A percentile compares a stretch with the other conserved stretches of the same genome.
These are phyloP conservation scores for Amiota communis DNA, from an alignment of 2,888 invertebrate genomes.

Conservation along the genomic window DNA sequence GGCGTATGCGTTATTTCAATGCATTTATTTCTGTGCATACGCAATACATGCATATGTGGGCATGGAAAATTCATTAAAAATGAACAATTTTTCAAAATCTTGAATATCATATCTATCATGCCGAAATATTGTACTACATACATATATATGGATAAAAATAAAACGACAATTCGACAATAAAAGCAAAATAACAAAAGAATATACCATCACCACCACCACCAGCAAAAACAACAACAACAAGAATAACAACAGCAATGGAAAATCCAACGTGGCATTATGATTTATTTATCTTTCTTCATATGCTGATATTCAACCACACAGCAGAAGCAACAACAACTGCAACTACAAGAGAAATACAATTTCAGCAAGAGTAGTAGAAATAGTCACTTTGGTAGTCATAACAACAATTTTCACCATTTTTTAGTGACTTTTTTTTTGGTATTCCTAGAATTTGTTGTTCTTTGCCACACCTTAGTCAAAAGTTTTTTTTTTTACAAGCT, in stretches of 20 bases:
- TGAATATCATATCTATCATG: not conserved
- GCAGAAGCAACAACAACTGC: not conserved
- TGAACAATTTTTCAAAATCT: slow-evolving; percentile 2
- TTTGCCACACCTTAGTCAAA: too few species aligned
- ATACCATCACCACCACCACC: not conserved
- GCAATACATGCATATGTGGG: too few species aligned
- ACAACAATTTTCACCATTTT: too few species aligned
- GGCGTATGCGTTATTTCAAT: slow-evolving; percentile 8
- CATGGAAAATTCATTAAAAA: slow-evolving; percentile 13
- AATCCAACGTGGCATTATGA: not conserved
- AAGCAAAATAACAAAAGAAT: not conserved
- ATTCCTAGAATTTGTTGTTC: too few species aligned
- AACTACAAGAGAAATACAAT: not conserved
- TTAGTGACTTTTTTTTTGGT: too few species aligned
- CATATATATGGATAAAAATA: not conserved
- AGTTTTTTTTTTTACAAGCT: too few species aligned
- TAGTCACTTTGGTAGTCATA: not conserved
- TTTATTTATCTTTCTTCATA: not conserved
- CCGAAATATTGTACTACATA: not conserved
- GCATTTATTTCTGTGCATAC: too few species aligned
- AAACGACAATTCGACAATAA: too few species aligned
- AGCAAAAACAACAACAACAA: not conserved
- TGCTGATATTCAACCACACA: not conserved
- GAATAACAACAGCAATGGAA: slow-evolving; percentile 6
- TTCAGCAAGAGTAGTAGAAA: not conserved